Evolutionary conservation across 2,113 vertebrate genomes (phyloP).

Genomic region (Chaetorhynchus papuensis): DNA sequence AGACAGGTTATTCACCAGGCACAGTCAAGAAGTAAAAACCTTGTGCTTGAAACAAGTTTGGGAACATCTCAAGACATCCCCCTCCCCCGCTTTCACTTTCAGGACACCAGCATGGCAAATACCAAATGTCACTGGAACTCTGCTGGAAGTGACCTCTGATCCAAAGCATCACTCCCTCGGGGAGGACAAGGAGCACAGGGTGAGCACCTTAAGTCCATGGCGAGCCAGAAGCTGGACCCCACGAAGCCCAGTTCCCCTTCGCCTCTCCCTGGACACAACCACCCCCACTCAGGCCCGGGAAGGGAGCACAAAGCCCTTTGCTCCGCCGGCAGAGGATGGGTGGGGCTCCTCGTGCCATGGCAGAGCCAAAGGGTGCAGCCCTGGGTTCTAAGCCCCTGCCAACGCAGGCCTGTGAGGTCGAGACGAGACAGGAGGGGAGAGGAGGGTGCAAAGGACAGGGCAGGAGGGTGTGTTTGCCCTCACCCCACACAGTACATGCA

Average conservation of each 20-base stretch:
- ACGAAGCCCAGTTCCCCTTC: accelerated
- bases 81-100: accelerated
- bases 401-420: accelerated
- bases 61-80: accelerated
- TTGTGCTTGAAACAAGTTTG: not conserved
- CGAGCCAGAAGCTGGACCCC: not conserved
- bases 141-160: accelerated
- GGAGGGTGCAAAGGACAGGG: not conserved
- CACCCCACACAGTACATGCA: accelerated
- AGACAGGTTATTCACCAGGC: not conserved
- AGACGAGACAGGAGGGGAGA: not conserved
- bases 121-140: not conserved
- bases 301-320: not conserved
- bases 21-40: not conserved
- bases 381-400: not conserved
- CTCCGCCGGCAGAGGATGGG: accelerated
- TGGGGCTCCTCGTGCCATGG: not conserved
- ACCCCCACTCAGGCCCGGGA: accelerated
- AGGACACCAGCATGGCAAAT: accelerated
- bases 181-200: not conserved
- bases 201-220: accelerated
- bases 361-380: not conserved
- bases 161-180: accelerated
- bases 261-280: accelerated
- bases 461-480: not conserved